phyloP scores from a whole-genome alignment of 2,888 invertebrate species.

The Phasia obesa region DNA sequence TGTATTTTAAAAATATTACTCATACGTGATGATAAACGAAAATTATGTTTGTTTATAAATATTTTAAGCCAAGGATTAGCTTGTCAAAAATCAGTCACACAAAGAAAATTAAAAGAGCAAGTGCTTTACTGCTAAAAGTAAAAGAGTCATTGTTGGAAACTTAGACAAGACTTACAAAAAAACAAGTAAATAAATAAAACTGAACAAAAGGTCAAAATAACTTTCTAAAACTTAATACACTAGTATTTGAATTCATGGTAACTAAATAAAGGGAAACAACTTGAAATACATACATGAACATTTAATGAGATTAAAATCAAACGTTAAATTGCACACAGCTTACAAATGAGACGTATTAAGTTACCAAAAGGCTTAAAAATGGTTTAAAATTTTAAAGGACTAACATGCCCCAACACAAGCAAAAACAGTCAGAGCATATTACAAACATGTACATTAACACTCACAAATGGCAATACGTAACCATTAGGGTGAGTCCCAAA shows the following conservation, averaged over 20 bases:
- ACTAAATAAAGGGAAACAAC: background rate
- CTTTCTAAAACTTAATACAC: conserved; percentile 23
- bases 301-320: conserved; percentile 58
- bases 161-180: background rate
- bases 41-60: conserved; percentile 6
- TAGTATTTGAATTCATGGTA: conserved; percentile 1
- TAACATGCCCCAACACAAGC: background rate
- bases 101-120: background rate
- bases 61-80: conserved; percentile 22
- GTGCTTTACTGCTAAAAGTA: too few relatives aligned
- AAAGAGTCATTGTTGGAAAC: background rate
- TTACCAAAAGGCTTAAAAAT: conserved; percentile 42
- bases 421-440: background rate
- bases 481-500: background rate
- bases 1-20: conserved; percentile 4
- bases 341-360: conserved; percentile 13
- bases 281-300: background rate
- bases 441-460: background rate
- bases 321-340: background rate
- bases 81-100: conserved; percentile 3
- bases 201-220: too few relatives aligned
- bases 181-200: conserved; percentile 5
- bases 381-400: conserved; percentile 7
- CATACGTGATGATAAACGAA: conserved; percentile 23
- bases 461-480: too few relatives aligned